A percentile compares a stretch with the other conserved stretches of the same genome.
These are phyloP conservation scores for Astreopora myriophthalma DNA, from an alignment of 64 coral and sea anemone species.

Conservation along the genomic window DNA sequence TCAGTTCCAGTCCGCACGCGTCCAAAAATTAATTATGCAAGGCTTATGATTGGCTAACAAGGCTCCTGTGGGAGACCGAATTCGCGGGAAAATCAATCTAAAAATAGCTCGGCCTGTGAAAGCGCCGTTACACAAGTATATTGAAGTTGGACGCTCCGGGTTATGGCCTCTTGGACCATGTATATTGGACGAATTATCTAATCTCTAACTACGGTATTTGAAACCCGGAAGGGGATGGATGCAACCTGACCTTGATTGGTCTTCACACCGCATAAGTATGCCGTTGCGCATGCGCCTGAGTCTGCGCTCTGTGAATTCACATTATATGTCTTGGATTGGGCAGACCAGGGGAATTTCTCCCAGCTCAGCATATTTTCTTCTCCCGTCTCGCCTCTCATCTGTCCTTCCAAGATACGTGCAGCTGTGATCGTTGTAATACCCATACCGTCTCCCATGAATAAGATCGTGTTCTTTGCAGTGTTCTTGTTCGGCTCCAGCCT, in stretches of 20 bases:
- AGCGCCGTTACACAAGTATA: no score
- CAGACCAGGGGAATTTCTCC: slow-evolving; percentile 50
- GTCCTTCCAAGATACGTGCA: slow-evolving; percentile 25
- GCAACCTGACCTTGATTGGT: slow-evolving; percentile 72
- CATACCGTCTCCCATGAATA: slow-evolving; percentile 52
- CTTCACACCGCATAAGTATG: slow-evolving; percentile 81
- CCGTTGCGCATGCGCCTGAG: slow-evolving; percentile 87
- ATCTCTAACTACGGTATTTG: no score
- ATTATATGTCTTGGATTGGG: slow-evolving; percentile 60
- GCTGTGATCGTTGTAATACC: slow-evolving; percentile 35
- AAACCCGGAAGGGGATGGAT: no score
- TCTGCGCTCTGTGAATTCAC: slow-evolving; percentile 63
- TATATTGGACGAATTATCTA: no score
- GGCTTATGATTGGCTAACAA: no score
- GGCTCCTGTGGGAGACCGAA: no score
- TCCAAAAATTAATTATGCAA: no score
- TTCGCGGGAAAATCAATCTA: no score
- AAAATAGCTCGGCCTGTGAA: no score
- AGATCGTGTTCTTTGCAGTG: slow-evolving; percentile 37
- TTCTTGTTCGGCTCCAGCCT: neutral
- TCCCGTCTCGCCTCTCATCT: neutral
- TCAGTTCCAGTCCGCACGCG: no score
- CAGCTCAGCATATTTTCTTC: slow-evolving; percentile 52
- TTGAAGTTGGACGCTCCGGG: no score
- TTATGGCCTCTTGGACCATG: no score